These are phyloP conservation scores for Danionella dracula DNA, from an alignment of 2,797 vertebrate species.

Conservation along the genomic window DNA sequence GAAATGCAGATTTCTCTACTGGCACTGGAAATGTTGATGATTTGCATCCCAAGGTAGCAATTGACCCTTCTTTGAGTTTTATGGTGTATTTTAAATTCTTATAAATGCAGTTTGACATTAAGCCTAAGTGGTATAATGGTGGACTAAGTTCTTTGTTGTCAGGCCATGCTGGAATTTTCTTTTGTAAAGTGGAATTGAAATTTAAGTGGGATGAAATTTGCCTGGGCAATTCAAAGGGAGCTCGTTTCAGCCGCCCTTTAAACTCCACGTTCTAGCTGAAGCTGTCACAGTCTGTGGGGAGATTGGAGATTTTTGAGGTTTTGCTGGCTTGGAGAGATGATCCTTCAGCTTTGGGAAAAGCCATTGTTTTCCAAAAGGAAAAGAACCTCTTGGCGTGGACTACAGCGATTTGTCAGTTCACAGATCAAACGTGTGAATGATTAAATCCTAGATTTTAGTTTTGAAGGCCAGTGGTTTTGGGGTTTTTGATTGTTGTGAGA, in stretches of 20 bases:
- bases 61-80: slow-evolving; percentile 16
- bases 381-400: slow-evolving; percentile 5
- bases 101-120: slow-evolving; percentile 9
- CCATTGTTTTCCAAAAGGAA: slow-evolving; percentile 20
- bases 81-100: slow-evolving; percentile 23
- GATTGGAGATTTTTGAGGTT: slow-evolving; percentile 24
- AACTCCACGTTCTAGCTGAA: slow-evolving; percentile 11
- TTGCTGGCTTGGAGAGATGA: slow-evolving; percentile 9
- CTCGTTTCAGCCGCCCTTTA: slow-evolving; percentile 23
- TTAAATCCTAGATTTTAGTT: slow-evolving; percentile 9
- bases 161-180: slow-evolving; percentile 18
- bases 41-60: background rate
- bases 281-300: slow-evolving; percentile 8
- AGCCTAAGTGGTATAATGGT: slow-evolving; percentile 7
- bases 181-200: slow-evolving; percentile 23
- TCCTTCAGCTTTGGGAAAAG: slow-evolving; percentile 26
- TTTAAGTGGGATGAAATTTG: slow-evolving; percentile 31
- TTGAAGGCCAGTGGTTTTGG: slow-evolving; percentile 13
- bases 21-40: slow-evolving; percentile 14
- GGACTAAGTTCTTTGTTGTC: slow-evolving; percentile 22
- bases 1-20: slow-evolving; percentile 25
- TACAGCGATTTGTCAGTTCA: slow-evolving; percentile 1
- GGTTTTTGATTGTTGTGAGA: background rate
- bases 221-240: slow-evolving; percentile 21
- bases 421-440: slow-evolving; percentile 10